phyloP scores from a whole-genome alignment of 1,140 invertebrate species.

The Drosophila erecta region DNA sequence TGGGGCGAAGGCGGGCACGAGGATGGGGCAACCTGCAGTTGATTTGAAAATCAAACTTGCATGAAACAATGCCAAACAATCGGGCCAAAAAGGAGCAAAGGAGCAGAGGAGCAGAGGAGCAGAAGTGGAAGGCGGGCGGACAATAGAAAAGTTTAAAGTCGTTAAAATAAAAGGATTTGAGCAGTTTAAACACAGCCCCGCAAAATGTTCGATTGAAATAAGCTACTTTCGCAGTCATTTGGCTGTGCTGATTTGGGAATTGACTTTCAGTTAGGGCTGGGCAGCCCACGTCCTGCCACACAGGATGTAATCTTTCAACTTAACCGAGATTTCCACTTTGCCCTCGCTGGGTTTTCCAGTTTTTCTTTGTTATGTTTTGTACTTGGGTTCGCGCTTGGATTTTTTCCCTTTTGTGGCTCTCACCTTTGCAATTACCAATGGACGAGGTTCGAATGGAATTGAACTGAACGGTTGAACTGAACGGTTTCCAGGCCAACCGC shows the following conservation, averaged over 20 bases:
- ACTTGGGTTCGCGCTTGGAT: neutral
- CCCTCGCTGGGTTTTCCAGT: slow-evolving; percentile 13
- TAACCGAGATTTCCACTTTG: slow-evolving; percentile 64
- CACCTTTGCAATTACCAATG: slow-evolving; percentile 51
- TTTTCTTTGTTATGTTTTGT: slow-evolving; percentile 15
- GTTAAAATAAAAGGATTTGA: slow-evolving; percentile 77
- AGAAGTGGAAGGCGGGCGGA: slow-evolving; percentile 16
- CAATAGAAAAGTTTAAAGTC: slow-evolving; percentile 42
- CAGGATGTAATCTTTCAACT: slow-evolving; percentile 78
- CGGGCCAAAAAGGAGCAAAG: slow-evolving; percentile 37
- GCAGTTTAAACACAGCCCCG: slow-evolving; percentile 67
- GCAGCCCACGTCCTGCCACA: slow-evolving; percentile 18
- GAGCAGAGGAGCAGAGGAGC: slow-evolving; percentile 13
- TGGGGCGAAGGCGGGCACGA: neutral
- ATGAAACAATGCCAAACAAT: slow-evolving; percentile 72
- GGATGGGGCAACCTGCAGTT: slow-evolving; percentile 50
- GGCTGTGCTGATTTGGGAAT: slow-evolving; percentile 72
- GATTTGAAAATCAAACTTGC: slow-evolving; percentile 77
- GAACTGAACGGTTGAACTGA: slow-evolving; percentile 18
- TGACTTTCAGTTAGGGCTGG: slow-evolving; percentile 68
- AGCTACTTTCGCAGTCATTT: slow-evolving; percentile 62
- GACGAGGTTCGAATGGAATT: slow-evolving; percentile 24
- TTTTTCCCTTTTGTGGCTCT: slow-evolving; percentile 13
- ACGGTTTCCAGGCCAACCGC: slow-evolving; percentile 36
- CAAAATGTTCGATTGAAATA: slow-evolving; percentile 76